Evolutionary conservation across 2,888 invertebrate species (phyloP), one percentile per base, ranked within the genome.

Genomic region (Chrysopilus asiliformis): DNA sequence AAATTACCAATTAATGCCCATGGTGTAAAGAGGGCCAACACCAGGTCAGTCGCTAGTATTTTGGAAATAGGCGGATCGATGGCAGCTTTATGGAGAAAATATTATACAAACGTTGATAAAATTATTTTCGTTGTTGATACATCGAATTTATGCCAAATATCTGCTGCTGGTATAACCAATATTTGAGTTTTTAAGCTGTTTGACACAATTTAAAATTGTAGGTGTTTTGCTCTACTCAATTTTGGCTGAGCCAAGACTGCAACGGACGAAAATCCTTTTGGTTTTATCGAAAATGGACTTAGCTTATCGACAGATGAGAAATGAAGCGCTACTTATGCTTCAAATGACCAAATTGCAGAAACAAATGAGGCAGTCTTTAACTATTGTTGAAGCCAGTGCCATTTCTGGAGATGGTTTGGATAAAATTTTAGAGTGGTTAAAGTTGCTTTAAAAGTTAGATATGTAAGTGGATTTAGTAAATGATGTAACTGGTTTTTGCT

Each of bases 231-330:
- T 87, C 1, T 86, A 85, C 55, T 79, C 82, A 0, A 67, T 85
- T 28, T 55, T 86, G 15, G 76, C 81, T 1, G 76, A 86, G 49
- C 84, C 85, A 1, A 65, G 67, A 29, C 60, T 84, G 15, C 70
- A 71, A 48, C 68, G 68, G 33, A 69, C 74, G 0, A 78, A 77
- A 65, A 77, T 84, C 55, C 67, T 82, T 14, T 55, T 86, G 38
- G 76, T 84, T 1, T 58, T 87, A 8, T 74, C 78, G 10, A 87
- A 87, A 66, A 85, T 83, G 81, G 86, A 87, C 50, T 75, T 80
- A 2, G 83, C 85, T 4, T 85, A 86, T 58, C 68, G 84, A 9
- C 86, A 86, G 54, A 85, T 86, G 83, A 68, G 85, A 32, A 86
- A 86, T 55, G 85, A 87, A 53, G 83, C 85, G 0, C 59, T 86